Percentiles rank a stretch among this genome's conserved stretches.
Conservation (phyloP, 2,888 invertebrate genomes). For the Agrochola lychnidis region DNA sequence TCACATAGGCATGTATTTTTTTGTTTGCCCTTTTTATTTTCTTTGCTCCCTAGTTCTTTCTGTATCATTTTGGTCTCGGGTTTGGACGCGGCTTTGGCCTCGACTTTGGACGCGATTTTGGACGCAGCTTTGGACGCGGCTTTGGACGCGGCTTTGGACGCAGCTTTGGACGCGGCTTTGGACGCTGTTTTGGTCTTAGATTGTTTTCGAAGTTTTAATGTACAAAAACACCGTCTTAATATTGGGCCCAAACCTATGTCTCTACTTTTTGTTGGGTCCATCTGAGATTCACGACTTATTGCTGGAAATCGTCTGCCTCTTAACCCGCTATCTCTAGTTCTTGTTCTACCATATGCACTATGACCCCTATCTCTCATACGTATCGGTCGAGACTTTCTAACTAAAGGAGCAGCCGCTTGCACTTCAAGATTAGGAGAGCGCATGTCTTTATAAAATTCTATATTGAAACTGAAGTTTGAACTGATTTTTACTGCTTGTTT, state of each 20-base stretch:
- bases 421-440: neutral
- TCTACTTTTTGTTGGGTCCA: slow-evolving; percentile 29
- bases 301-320: slow-evolving; percentile 25
- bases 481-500: slow-evolving; percentile 69
- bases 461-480: slow-evolving; percentile 70
- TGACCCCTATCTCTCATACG: slow-evolving; percentile 18
- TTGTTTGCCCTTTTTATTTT: neutral
- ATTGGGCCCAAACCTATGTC: slow-evolving; percentile 42
- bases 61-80: no score
- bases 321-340: slow-evolving; percentile 14
- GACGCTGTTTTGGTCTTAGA: neutral
- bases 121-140: neutral
- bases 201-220: slow-evolving; percentile 67
- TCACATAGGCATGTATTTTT: neutral
- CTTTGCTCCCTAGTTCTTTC: neutral
- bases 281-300: slow-evolving; percentile 38
- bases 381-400: slow-evolving; percentile 8
- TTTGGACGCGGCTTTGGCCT: neutral
- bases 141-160: neutral
- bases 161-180: neutral
- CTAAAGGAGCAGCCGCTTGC: slow-evolving; percentile 30
- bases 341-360: slow-evolving; percentile 28
- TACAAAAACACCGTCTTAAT: slow-evolving; percentile 68
- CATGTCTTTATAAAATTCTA: slow-evolving; percentile 72
- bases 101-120: neutral